Percentiles rank a stretch among this genome's conserved stretches.
phyloP scores from a whole-genome alignment of 30 jellyfish, hydroid and myxozoan genomes.

The Cassiopea xamachana region DNA sequence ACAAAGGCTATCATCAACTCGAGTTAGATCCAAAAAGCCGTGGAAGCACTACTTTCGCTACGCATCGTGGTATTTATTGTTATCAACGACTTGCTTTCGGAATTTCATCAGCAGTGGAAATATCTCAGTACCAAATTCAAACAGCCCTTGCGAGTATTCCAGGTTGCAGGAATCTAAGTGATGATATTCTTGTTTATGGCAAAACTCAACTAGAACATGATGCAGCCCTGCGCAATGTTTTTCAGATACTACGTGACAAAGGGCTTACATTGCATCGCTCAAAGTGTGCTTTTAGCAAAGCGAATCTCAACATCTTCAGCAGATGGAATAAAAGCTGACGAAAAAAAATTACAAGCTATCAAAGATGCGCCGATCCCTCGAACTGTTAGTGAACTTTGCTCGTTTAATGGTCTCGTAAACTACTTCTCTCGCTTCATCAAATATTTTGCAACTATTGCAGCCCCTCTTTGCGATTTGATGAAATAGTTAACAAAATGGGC shows the following conservation, averaged over 20 bases:
- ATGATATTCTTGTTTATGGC: constrained; percentile 34
- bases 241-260: neutral
- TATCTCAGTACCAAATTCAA: constrained; percentile 34
- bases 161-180: constrained; percentile 14
- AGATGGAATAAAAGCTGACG: constrained; percentile 19
- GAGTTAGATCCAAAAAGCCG: constrained; percentile 50
- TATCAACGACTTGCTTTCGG: constrained; percentile 35
- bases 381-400: constrained; percentile 21
- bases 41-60: constrained; percentile 43
- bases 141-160: neutral
- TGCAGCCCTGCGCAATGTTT: neutral
- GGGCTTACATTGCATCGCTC: neutral
- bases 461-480: constrained; percentile 43
- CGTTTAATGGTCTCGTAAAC: constrained; percentile 31
- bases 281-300: constrained; percentile 1
- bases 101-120: constrained; percentile 34
- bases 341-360: neutral
- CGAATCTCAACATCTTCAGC: neutral
- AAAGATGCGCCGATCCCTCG: constrained; percentile 15
- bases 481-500: constrained; percentile 1
- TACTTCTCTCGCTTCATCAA: constrained; percentile 8
- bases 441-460: constrained; percentile 30
- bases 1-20: constrained; percentile 56
- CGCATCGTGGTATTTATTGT: constrained; percentile 55
- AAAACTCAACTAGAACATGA: constrained; percentile 26